Evolutionary conservation across 2,113 vertebrate genomes (phyloP), one percentile per base, ranked within the genome.

Genomic region (Dipodomys merriami): DNA sequence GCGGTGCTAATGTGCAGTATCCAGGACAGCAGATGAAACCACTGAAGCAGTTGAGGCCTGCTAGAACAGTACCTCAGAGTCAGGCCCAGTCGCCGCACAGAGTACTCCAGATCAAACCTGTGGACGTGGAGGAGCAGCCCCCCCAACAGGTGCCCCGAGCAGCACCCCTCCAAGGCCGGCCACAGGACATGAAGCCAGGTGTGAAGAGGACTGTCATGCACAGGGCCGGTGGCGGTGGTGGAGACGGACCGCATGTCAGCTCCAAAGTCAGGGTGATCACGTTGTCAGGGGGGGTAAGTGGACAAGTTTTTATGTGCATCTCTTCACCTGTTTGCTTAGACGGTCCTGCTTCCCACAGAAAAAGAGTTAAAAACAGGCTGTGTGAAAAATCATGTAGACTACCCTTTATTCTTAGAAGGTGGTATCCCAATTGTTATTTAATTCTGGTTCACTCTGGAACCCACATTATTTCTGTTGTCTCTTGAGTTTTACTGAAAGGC

Each of bases 181-280:
- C 97, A 90, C 98, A 98, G 94, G 98, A 98, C 64, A 87, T 95
- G 90, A 99, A 98, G 96, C 97, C 98, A 0, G 99, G 98, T 0
- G 95, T 98, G 87, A 99, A 99, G 97, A 98, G 99, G 97, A 99
- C 99, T 65, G 99, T 99, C 91, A 99, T 99, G 99, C 99, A 99
- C 97, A 98, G 99, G 74, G 96, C 98, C 86, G 99, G 97, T 86
- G 94, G 91, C 74, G 91, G 95, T 35, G 97, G 97, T 65, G 95
- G 97, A 6, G 98, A 99, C 6, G 97, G 96, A 86, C 98, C 98
- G 13, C 99, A 98, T 95, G 97, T 98, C 93, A 98, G 98, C 76
- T 98, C 98, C 96, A 99, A 99, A 98, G 98, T 99, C 97, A 98
- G 99, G 97, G 98, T 99, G 88, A 98, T 99, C 97, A 99, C 99